A percentile compares a stretch with the other conserved stretches of the same genome.
phyloP scores from a whole-genome alignment of 2,797 vertebrate genomes.

The Eptatretus atami region DNA sequence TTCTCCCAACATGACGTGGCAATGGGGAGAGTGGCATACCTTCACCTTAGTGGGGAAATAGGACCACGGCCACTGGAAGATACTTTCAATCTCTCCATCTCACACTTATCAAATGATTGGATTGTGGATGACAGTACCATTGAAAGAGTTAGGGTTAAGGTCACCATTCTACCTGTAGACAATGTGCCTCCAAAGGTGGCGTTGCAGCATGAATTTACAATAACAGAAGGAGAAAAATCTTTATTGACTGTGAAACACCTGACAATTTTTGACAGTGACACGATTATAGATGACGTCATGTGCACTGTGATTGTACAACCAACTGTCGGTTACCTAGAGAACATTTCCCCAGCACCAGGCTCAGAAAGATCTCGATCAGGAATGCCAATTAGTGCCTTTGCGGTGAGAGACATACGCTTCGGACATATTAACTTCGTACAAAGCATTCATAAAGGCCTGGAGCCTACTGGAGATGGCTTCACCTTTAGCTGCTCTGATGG shows the following conservation, averaged over 20 bases:
- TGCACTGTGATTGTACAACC: constrained; percentile 39
- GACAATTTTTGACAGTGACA: constrained; percentile 32
- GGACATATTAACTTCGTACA: constrained; percentile 37
- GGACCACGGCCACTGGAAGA: constrained; percentile 27
- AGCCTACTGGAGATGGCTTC: constrained; percentile 35
- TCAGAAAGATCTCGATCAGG: constrained; percentile 35
- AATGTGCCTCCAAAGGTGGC: constrained; percentile 27
- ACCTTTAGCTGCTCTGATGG: constrained; percentile 48
- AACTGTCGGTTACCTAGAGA: constrained; percentile 45
- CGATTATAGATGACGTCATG: constrained; percentile 29
- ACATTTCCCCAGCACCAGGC: constrained; percentile 30
- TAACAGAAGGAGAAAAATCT: constrained; percentile 35
- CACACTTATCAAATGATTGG: constrained; percentile 31
- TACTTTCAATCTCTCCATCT: constrained; percentile 36
- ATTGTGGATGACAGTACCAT: constrained; percentile 29
- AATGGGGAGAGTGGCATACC: constrained; percentile 26
- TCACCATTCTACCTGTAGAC: constrained; percentile 39
- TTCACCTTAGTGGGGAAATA: constrained; percentile 38
- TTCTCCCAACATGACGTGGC: constrained; percentile 46
- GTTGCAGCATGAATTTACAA: constrained; percentile 22
- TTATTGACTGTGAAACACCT: constrained; percentile 28
- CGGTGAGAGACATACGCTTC: constrained; percentile 23
- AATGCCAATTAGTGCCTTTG: constrained; percentile 40
- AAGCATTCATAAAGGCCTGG: constrained; percentile 44
- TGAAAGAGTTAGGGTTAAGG: constrained; percentile 27